phyloP scores from a whole-genome alignment of 35 echinoderm and acorn worm genomes.

The Ptychodera flava region DNA sequence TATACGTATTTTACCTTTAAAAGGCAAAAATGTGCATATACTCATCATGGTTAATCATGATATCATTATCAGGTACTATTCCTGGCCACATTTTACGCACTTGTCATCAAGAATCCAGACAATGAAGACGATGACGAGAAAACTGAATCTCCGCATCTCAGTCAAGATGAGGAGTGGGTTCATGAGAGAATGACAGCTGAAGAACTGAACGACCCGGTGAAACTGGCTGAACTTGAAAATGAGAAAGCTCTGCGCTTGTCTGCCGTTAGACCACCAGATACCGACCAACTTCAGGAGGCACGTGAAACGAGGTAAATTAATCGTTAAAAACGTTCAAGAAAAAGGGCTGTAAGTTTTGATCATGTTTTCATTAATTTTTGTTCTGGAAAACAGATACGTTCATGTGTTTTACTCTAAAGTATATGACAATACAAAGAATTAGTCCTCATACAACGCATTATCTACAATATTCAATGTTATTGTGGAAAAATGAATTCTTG shows the following conservation, averaged over 20 bases:
- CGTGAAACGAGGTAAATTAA: conserved; percentile 54
- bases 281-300: conserved; percentile 58
- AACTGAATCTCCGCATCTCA: conserved; percentile 37
- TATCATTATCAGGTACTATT: conserved; percentile 67
- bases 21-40: no score
- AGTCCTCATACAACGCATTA: no score
- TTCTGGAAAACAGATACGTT: no score
- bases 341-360: not conserved
- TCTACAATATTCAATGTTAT: no score
- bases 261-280: conserved; percentile 13
- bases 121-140: conserved; percentile 54
- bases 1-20: no score
- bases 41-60: no score
- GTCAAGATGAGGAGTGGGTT: conserved; percentile 77
- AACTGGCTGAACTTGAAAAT: conserved; percentile 30
- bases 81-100: conserved; percentile 51
- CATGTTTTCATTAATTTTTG: not conserved
- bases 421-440: no score
- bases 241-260: not conserved
- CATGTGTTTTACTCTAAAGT: no score
- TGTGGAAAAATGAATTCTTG: no score
- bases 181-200: conserved; percentile 66
- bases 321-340: no score
- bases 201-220: conserved; percentile 33
- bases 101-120: conserved; percentile 73